Conservation (phyloP, 2,888 invertebrate genomes). For the Taenaris catops region DNA sequence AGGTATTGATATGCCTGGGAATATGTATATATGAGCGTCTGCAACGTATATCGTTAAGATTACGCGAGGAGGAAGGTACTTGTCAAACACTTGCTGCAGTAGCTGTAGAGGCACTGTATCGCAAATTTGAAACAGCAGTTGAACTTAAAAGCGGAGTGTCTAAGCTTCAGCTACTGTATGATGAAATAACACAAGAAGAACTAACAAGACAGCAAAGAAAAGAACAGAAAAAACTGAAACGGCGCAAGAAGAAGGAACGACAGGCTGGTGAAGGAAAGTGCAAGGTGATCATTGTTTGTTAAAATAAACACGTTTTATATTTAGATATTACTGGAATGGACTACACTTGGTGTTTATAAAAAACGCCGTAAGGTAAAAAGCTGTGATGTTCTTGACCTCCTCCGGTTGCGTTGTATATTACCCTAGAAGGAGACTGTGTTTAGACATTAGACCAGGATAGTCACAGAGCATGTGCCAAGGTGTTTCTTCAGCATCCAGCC, state of each 20-base stretch:
- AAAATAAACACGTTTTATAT: no score
- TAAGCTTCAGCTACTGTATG: slow-evolving; percentile 92
- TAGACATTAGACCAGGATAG: no score
- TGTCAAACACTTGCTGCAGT: slow-evolving; percentile 95
- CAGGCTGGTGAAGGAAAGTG: slow-evolving; percentile 63
- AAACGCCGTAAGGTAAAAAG: no score
- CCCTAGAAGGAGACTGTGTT: no score
- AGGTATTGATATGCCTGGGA: slow-evolving; percentile 94
- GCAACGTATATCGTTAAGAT: slow-evolving; percentile 90
- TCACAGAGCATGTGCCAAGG: no score
- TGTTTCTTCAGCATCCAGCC: no score
- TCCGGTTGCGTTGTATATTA: no score
- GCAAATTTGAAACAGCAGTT: slow-evolving; percentile 94
- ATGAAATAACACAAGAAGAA: slow-evolving; percentile 93
- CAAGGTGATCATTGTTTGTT: no score
- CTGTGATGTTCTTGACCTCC: no score
- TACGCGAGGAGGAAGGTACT: slow-evolving; percentile 95
- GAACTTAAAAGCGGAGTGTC: slow-evolving; percentile 94
- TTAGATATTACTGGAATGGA: no score
- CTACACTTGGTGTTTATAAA: no score
- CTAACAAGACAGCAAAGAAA: slow-evolving; percentile 90
- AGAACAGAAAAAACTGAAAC: slow-evolving; percentile 91
- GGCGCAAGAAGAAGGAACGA: slow-evolving; percentile 85
- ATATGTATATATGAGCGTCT: slow-evolving; percentile 95
- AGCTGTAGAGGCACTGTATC: slow-evolving; percentile 91